Evolutionary conservation across 2,797 vertebrate genomes (phyloP), one percentile per base, ranked within the genome.

Genomic region (Hippocampus kuda): DNA sequence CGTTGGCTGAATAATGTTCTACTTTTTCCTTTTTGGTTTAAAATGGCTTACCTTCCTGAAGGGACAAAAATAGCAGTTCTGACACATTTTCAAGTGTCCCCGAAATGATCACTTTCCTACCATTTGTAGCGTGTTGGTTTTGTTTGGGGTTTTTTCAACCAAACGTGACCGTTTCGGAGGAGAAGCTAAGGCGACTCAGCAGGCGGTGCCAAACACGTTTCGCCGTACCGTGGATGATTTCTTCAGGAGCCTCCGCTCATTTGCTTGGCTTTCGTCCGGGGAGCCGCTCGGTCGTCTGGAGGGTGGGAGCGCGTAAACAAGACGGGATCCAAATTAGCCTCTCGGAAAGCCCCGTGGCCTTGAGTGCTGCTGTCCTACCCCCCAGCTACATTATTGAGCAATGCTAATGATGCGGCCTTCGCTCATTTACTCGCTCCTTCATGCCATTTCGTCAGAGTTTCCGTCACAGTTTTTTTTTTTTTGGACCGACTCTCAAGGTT

Each of bases 351-450:
- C 81, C 63, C 71, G 73, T 86, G 89, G 89, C 90, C 89, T 91
- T 91, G 89, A 86, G 85, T 83, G 81, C 71, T 78, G 79, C 69
- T 78, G 86, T 88, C 87, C 87, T 90, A 85, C 89, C 89, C 88
- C 79, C 87, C 75, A 89, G 88, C 90, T 89, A 89, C 84, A 89
- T 86, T 90, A 90, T 90, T 90, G 89, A 90, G 87, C 88, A 85
- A 89, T 90, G 89, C 89, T 90, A 91, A 92, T 90, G 88, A 89
- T 82, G 74, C 81, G 56, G 75, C 68, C 85, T 85, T 81, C 27
- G 84, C 85, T 90, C 88, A 88, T 90, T 89, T 89, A 88, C 88
- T 88, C 85, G 79, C 81, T 86, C 85, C 85, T 89, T 80, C 85
- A 80, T 84, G 82, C 80, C 77, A 78, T 88, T 87, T 84, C 75